Percentiles rank a stretch among this genome's conserved stretches.
These are phyloP conservation scores for Fabriciana adippe DNA, from an alignment of 2,888 invertebrate species.

Conservation along the genomic window DNA sequence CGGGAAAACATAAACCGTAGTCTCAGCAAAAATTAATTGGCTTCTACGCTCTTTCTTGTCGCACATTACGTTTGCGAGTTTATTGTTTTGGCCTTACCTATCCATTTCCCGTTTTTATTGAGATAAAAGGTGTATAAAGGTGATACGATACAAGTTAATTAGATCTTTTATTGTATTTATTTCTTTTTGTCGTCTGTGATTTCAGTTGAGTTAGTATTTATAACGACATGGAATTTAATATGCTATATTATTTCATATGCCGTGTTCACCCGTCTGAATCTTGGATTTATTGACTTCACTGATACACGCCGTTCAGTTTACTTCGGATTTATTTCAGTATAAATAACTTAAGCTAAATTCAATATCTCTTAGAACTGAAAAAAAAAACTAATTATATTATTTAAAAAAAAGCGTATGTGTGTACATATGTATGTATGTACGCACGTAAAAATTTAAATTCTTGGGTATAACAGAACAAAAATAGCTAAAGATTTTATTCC, in stretches of 20 bases:
- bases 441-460: no score
- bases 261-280: no score
- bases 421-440: no score
- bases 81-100: constrained; percentile 54
- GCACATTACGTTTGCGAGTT: constrained; percentile 66
- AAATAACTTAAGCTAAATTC: no score
- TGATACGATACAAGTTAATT: constrained; percentile 31
- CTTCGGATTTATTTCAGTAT: no score
- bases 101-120: constrained; percentile 48
- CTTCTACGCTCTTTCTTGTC: constrained; percentile 69
- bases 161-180: constrained; percentile 36
- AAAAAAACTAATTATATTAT: no score
- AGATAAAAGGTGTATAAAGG: constrained; percentile 38
- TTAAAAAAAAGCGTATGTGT: no score
- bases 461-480: no score
- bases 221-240: not conserved
- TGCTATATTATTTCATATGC: not conserved
- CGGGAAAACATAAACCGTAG: constrained; percentile 77
- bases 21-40: constrained; percentile 80
- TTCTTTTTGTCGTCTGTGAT: constrained; percentile 25
- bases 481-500: no score
- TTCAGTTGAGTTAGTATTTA: constrained; percentile 1
- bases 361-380: no score
- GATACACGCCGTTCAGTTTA: no score
- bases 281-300: no score